Evolutionary conservation across 1,140 invertebrate species (phyloP), one percentile per base, ranked within the genome.

Genomic region (Drosophila sp.): DNA sequence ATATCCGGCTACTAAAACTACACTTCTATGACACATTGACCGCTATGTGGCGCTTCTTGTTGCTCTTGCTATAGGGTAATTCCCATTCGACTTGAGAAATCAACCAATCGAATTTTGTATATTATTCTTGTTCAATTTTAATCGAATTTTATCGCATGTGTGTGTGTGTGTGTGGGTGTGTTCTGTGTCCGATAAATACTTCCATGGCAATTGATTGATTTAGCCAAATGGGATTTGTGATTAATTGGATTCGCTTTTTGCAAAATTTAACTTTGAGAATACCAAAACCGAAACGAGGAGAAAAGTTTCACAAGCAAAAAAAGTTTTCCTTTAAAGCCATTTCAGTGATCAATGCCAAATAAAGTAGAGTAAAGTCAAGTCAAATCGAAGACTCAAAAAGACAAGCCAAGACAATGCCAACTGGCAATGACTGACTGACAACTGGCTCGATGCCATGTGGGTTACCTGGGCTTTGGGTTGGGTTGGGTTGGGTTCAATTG

Each of bases 391-490:
- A 67, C 64, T 25, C 7, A 8, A 35, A 47, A 30, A 35, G 62
- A 44, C 72, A 56, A 62, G 54, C 10, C 60, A 66, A 83, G 80
- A 82, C 79, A 74, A 77, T 82, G 79, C 62, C 44, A 50, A 50
- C 23, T 50, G 44, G 44, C 35, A 60, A 25, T 25, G 32, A 35
- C 61, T 32, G 44, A 32, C 62, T 66, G 63, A 35, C 35, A 70
- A 65, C 73, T 89, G 84, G 84, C 79, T 76, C 23, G 40, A 56
- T 79, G 85, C 84, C 84, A 89, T 89, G 76, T 89, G 69, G 84
- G 79, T 87, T 87, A 87, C 76, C 79, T 75, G 68, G 58, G 35
- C 17, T 17, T 17, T 17, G 17, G 33, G 7, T 50, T 50, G 35
- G 33, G 7, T 50, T 50, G 35, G 33, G 7, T 50, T 50, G 44